phyloP scores from a whole-genome alignment of 1,140 invertebrate species.

The Arion vulgaris region DNA sequence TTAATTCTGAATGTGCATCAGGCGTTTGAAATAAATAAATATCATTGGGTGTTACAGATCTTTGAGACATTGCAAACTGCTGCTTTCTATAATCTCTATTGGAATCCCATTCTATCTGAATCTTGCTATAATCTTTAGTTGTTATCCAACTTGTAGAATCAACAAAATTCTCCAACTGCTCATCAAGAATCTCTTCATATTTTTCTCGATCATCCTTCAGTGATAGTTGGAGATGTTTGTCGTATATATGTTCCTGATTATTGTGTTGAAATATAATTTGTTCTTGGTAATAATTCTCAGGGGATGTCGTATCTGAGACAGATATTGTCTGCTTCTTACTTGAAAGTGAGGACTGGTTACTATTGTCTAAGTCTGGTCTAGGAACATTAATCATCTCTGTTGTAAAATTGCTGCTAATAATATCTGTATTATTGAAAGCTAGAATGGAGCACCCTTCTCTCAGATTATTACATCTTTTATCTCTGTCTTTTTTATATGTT shows the following conservation, averaged over 20 bases:
- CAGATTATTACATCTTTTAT: background rate
- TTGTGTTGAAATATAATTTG: background rate
- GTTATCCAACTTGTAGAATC: constrained; percentile 8
- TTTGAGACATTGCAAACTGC: background rate
- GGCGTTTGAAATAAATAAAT: background rate
- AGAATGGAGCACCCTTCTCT: background rate
- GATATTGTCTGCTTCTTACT: background rate
- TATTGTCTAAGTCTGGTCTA: background rate
- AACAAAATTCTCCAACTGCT: background rate
- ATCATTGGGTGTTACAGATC: background rate
- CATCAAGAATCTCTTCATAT: background rate
- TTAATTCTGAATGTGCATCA: background rate
- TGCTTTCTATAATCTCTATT: background rate
- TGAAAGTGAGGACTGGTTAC: background rate
- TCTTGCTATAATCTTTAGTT: background rate
- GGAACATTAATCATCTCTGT: background rate
- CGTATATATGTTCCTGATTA: background rate
- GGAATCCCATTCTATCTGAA: background rate
- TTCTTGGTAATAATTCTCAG: background rate
- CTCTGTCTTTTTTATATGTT: background rate
- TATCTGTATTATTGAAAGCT: background rate
- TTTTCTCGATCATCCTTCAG: background rate
- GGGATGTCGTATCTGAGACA: background rate
- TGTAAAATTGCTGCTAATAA: background rate
- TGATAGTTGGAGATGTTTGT: background rate